A percentile compares a stretch with the other conserved stretches of the same genome.
These are phyloP conservation scores for Cataglyphis rosenhaueri DNA, from an alignment of 2,888 invertebrate genomes.

Conservation along the genomic window DNA sequence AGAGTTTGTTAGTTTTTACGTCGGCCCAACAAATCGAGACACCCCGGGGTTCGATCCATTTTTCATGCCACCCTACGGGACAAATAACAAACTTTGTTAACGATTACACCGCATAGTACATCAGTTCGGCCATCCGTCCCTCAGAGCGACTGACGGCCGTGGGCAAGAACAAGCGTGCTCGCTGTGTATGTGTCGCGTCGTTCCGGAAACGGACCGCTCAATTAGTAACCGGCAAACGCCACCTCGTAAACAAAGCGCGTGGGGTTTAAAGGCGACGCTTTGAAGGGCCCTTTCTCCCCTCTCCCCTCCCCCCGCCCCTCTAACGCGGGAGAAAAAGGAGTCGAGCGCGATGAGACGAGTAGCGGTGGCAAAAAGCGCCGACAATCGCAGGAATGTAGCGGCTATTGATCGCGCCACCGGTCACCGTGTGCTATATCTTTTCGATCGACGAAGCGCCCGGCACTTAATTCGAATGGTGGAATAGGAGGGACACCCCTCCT, in stretches of 20 bases:
- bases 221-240: conserved; percentile 51
- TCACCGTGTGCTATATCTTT: conserved; percentile 56
- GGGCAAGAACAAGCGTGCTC: conserved; percentile 32
- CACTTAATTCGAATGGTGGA: conserved; percentile 52
- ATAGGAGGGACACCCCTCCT: not conserved
- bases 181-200: conserved; percentile 32
- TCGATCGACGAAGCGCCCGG: conserved; percentile 48
- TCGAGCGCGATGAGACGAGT: not conserved
- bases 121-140: conserved; percentile 38
- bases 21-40: conserved; percentile 48
- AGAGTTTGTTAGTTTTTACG: conserved; percentile 55
- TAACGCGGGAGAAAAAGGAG: not conserved
- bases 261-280: conserved; percentile 45
- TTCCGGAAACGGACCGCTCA: conserved; percentile 52
- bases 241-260: conserved; percentile 50
- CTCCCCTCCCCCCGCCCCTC: not conserved
- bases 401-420: conserved; percentile 49
- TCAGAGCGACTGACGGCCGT: conserved; percentile 33
- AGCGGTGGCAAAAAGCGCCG: conserved; percentile 33
- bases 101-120: conserved; percentile 51
- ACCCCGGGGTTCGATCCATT: conserved; percentile 52
- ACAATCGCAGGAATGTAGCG: conserved; percentile 47
- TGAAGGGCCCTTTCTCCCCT: conserved; percentile 16
- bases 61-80: conserved; percentile 55
- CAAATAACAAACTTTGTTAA: conserved; percentile 56